A percentile compares a stretch with the other conserved stretches of the same genome.
Evolutionary conservation across 1,140 invertebrate genomes (phyloP).

Genomic region (Anagrus nilaparvatae): DNA sequence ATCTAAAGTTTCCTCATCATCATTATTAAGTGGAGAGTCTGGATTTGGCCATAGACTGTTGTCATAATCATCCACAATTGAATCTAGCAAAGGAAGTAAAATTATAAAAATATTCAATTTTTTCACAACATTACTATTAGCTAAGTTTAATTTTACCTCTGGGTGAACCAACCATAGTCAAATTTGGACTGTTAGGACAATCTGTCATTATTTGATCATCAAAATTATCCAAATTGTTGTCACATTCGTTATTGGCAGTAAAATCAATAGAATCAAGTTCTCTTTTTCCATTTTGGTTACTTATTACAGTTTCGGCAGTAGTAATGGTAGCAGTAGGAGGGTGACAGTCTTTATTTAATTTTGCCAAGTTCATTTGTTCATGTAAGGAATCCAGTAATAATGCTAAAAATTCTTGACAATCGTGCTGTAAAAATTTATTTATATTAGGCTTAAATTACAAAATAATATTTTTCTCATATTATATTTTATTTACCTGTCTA

Average conservation of each 20-base stretch:
- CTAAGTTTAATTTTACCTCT: conserved; percentile 26
- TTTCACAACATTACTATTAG: conserved; percentile 6
- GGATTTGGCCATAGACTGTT: too few relatives aligned
- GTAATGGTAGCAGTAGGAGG: conserved; percentile 26
- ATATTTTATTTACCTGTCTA: conserved; percentile 39
- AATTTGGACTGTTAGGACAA: conserved; percentile 33
- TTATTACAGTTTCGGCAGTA: conserved; percentile 31
- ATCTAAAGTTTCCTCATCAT: conserved; percentile 32
- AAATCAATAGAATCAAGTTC: conserved; percentile 17
- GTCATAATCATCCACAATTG: conserved; percentile 29
- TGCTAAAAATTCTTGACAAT: conserved; percentile 66
- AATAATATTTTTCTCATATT: background rate
- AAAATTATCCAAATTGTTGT: conserved; percentile 29
- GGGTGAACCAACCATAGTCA: conserved; percentile 35
- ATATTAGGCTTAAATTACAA: conserved; percentile 4
- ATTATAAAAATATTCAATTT: conserved; percentile 7
- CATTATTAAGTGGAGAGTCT: conserved; percentile 32
- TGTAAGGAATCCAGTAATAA: conserved; percentile 57
- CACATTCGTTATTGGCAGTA: conserved; percentile 28
- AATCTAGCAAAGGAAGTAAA: conserved; percentile 19
- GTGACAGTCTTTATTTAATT: conserved; percentile 30
- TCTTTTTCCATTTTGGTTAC: conserved; percentile 28
- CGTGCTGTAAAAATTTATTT: conserved; percentile 44
- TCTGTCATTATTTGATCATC: conserved; percentile 29
- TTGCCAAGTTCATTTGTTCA: conserved; percentile 52